A percentile compares a stretch with the other conserved stretches of the same genome.
Conservation (phyloP, 1,140 invertebrate species). For the Drosophila funebris region DNA sequence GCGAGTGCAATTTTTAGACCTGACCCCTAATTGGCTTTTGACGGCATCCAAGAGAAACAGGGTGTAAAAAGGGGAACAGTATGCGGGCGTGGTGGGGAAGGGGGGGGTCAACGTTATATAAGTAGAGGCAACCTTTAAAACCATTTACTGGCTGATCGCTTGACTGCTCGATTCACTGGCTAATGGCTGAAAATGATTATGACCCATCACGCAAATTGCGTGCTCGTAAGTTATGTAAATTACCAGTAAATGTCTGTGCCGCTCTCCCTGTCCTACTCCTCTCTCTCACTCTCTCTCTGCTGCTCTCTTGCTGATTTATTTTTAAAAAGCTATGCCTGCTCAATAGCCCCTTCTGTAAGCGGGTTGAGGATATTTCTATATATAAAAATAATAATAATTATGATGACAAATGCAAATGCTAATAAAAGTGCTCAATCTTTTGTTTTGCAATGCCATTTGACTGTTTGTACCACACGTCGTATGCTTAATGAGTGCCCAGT, state of each 20-base stretch:
- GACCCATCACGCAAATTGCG: slow-evolving; percentile 30
- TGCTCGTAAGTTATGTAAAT: slow-evolving; percentile 40
- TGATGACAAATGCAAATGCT: slow-evolving; percentile 35
- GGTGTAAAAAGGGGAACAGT: too few relatives aligned
- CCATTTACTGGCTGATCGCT: slow-evolving; percentile 1
- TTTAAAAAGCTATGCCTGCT: slow-evolving; percentile 21
- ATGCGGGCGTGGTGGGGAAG: background rate
- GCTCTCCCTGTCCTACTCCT: background rate
- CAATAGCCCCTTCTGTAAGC: too few relatives aligned
- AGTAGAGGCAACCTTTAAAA: background rate
- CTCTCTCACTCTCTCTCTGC: background rate
- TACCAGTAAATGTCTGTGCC: background rate
- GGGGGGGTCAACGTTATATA: background rate
- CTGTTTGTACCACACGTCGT: background rate
- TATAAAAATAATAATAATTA: slow-evolving; percentile 33
- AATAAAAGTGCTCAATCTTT: slow-evolving; percentile 5
- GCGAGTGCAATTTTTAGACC: slow-evolving; percentile 54
- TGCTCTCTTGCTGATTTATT: slow-evolving; percentile 28
- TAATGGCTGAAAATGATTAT: background rate
- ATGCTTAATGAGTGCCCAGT: slow-evolving; percentile 17
- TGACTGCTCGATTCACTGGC: slow-evolving; percentile 13
- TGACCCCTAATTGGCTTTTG: slow-evolving; percentile 69
- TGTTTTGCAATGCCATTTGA: slow-evolving; percentile 1
- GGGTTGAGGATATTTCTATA: slow-evolving; percentile 11
- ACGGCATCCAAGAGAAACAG: background rate